Evolutionary conservation across 2,888 invertebrate genomes (phyloP), one percentile per base, ranked within the genome.

Genomic region (Frankliniella intonsa): DNA sequence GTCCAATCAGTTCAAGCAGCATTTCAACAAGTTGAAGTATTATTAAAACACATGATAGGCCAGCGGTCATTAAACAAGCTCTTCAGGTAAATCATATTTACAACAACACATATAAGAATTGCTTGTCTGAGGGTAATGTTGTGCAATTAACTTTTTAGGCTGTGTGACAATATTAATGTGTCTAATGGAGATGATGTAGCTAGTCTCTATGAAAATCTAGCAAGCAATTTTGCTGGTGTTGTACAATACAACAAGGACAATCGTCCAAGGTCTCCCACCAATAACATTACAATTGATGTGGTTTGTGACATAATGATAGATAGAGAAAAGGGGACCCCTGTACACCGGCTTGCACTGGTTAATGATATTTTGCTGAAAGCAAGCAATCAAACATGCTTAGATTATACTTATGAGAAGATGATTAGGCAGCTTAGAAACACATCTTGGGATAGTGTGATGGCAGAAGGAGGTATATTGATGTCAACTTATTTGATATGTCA

Each of bases 211-310:
- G 93, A 93, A 86, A 91, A 91, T n/a, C 88, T 98, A 79, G 94
- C 97, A 0, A 92, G 93, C 80, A 94, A 95, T 88, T 95, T 98
- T 88, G 97, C 96, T 81, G 96, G 93, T 76, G 91, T 97, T 76
- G 97, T 98, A 0, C 98, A 98, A 86, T 98, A 98, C 87, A 97
- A 98, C 87, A 95, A 95, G 87, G 97, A 97, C 86, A 97, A 97
- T 87, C 19, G 81, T 84, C 17, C 65, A 81, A n/a, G 81, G 81
- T 5, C 69, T 76, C 89, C 88, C 82, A 91, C 90, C 51, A 90
- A 90, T 22, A 94, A 93, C 84, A 89, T 96, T 12, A 96, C 96
- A 3, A 94, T 98, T 50, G 94, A 95, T 86, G 91, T 92, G 25
- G 90, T 96, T 12, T 98, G 98, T 87, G 89, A 91, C 83, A 91